Evolutionary conservation across 1,140 invertebrate genomes (phyloP).

Genomic region (Calliopsis andreniformis): DNA sequence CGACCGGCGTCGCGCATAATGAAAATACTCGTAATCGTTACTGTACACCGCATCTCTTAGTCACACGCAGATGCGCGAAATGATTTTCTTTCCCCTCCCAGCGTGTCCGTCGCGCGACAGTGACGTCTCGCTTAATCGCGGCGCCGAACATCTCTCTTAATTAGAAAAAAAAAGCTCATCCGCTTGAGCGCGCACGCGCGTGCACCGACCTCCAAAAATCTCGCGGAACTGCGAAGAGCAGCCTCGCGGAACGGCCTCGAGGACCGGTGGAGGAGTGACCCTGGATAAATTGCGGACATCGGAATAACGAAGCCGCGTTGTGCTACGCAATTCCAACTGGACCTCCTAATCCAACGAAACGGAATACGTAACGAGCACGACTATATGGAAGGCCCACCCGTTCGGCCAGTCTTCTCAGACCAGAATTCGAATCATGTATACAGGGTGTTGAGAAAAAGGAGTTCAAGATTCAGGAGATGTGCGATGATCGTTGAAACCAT

Average conservation of each 20-base stretch:
- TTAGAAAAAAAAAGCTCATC: not conserved
- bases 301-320: too few relatives aligned
- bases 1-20: slow-evolving; percentile 32
- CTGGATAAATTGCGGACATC: not conserved
- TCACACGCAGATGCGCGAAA: slow-evolving; percentile 41
- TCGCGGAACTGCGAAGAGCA: too few relatives aligned
- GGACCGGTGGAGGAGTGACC: not conserved
- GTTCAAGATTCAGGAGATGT: not conserved
- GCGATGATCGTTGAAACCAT: too few relatives aligned
- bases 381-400: not conserved
- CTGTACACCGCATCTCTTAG: slow-evolving; percentile 23
- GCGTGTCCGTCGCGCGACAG: slow-evolving; percentile 13
- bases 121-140: slow-evolving; percentile 43
- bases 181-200: not conserved
- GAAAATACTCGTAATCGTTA: slow-evolving; percentile 50
- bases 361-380: not conserved
- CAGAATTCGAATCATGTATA: not conserved
- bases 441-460: not conserved
- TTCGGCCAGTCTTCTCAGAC: too few relatives aligned
- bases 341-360: not conserved
- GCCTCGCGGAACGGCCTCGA: too few relatives aligned
- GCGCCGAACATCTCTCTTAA: slow-evolving; percentile 24
- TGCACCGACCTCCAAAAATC: not conserved
- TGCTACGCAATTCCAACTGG: not conserved
- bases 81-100: slow-evolving; percentile 24